A percentile compares a stretch with the other conserved stretches of the same genome.
Evolutionary conservation across 2,888 invertebrate genomes (phyloP).

Genomic region (Cheilosia vernalis): DNA sequence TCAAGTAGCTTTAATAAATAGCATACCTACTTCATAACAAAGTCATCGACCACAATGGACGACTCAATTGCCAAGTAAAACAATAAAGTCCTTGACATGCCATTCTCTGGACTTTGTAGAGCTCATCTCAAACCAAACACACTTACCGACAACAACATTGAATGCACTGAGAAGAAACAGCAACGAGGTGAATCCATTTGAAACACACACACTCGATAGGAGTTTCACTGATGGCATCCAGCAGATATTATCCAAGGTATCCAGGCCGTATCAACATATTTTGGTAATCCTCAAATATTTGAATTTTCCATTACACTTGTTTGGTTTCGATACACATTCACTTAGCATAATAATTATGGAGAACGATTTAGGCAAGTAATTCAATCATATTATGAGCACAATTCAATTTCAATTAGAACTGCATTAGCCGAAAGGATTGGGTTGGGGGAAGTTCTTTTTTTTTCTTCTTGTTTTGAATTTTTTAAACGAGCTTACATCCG

Average conservation of each 20-base stretch:
- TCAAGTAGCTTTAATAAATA: too few relatives aligned
- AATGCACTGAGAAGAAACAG: conserved; percentile 63
- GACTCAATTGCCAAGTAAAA: neutral
- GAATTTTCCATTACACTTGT: conserved; percentile 30
- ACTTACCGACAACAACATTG: conserved; percentile 67
- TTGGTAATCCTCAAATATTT: conserved; percentile 29
- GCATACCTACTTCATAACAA: neutral
- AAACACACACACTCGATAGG: conserved; percentile 66
- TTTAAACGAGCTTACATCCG: neutral
- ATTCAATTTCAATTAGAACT: neutral
- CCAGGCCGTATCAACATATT: conserved; percentile 67
- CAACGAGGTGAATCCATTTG: conserved; percentile 74
- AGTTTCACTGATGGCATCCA: conserved; percentile 73
- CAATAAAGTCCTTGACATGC: neutral
- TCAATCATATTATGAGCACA: conserved; percentile 1
- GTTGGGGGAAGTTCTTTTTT: conserved; percentile 4
- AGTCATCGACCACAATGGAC: neutral
- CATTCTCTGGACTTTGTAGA: neutral
- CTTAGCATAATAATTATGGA: conserved; percentile 32
- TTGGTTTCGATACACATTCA: conserved; percentile 41
- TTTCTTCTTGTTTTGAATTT: neutral
- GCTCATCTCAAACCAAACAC: neutral
- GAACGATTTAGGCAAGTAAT: neutral
- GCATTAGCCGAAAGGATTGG: neutral
- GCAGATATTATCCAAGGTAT: conserved; percentile 71